Evolutionary conservation across 2,113 vertebrate genomes (phyloP), one percentile per base, ranked within the genome.

Genomic region (Epinephelus moara): DNA sequence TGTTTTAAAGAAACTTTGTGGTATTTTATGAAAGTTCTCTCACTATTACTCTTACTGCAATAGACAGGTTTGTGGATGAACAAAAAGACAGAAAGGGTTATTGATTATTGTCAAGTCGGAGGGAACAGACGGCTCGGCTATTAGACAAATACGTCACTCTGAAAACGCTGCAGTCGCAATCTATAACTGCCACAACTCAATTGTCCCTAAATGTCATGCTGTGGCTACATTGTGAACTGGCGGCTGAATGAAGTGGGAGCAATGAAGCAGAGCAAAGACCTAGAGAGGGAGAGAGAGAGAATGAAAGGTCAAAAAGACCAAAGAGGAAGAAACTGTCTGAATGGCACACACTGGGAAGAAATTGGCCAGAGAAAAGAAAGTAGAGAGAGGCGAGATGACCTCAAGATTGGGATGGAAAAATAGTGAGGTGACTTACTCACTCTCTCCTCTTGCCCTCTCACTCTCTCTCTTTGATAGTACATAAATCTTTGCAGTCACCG

Each of bases 121-220:
- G 40, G 66, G 74, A 91, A 75, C 45, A 78, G 75, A 74, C 9
- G 11, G 67, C 73, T 63, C 21, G n/a, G 76, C 79, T 72, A 59
- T 70, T 67, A 82, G 79, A 82, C 68, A 84, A 86, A 90, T 56
- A 83, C 18, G 63, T 81, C 81, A 75, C 68, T 89, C 68, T 86
- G 60, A 85, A 45, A 80, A 79, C 75, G 42, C 85, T 4, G 67
- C 85, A 71, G 89, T 67, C 57, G 47, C 75, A 80, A 85, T 93
- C 85, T 85, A 85, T 88, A 89, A 82, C 70, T 66, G 81, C 80
- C 73, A 67, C 64, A 12, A 79, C 79, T 89, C 88, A 80, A 88
- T 90, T 91, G 91, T 89, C 83, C 85, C 81, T 80, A 91, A 94
- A 93, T 93, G 89, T 94, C 93, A 91, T 18, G 9, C 84, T 83